phyloP scores from a whole-genome alignment of 2,797 vertebrate species.

The Coregonus suidteri region DNA sequence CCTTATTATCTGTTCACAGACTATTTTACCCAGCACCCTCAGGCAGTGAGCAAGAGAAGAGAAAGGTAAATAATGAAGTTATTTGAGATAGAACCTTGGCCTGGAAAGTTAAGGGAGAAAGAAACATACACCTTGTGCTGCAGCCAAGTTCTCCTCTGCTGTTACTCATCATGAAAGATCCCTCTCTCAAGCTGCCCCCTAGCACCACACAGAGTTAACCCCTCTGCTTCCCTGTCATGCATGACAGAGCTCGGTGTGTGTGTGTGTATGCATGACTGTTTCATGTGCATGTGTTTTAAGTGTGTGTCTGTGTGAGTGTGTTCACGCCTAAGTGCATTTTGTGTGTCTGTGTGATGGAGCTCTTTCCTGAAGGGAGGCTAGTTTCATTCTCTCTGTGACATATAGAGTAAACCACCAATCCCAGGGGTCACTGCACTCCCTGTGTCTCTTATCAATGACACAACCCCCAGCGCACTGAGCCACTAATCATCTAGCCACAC shows the following conservation, averaged over 20 bases:
- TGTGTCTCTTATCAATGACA: slow-evolving; percentile 41
- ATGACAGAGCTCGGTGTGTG: slow-evolving; percentile 1
- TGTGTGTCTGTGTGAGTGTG: slow-evolving; percentile 1
- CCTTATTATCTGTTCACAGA: neutral
- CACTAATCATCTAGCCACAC: slow-evolving; percentile 20
- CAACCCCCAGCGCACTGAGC: slow-evolving; percentile 19
- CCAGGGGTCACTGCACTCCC: slow-evolving; percentile 33
- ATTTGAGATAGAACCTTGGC: slow-evolving; percentile 38
- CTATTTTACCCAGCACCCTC: slow-evolving; percentile 45
- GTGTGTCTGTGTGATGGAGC: slow-evolving; percentile 1
- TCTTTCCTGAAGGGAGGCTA: slow-evolving; percentile 5
- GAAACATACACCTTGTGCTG: slow-evolving; percentile 11
- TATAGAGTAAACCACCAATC: slow-evolving; percentile 16
- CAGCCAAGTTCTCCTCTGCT: slow-evolving; percentile 27
- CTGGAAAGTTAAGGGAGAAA: slow-evolving; percentile 29
- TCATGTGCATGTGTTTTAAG: neutral
- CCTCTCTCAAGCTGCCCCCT: no score
- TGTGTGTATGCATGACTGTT: neutral
- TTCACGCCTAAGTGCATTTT: neutral
- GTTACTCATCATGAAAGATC: slow-evolving; percentile 16
- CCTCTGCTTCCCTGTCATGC: no score
- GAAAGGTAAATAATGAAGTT: slow-evolving; percentile 52
- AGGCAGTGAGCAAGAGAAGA: slow-evolving; percentile 34
- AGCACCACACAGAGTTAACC: no score
- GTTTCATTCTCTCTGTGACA: slow-evolving; percentile 10